Evolutionary conservation across 2,113 vertebrate species (phyloP).

Genomic region (Myanophis thanlyinensis): DNA sequence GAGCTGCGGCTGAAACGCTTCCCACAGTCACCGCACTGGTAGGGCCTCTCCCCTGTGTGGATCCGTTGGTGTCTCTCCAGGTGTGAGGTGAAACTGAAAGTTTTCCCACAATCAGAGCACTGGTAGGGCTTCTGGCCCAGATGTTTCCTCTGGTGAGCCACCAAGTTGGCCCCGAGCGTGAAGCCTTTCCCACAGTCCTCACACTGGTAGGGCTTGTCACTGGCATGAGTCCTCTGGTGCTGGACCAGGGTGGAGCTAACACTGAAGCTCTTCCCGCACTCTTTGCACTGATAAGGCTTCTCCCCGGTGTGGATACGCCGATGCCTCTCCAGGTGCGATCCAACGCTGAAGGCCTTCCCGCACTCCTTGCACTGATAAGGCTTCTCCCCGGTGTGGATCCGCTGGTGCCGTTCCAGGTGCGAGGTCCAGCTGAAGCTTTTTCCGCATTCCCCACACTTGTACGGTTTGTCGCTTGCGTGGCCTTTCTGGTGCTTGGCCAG

Average conservation of each 20-base stretch:
- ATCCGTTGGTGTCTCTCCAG: constrained; percentile 83
- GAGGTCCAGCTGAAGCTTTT: constrained; percentile 92
- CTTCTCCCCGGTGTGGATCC: constrained; percentile 90
- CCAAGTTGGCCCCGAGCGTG: constrained; percentile 66
- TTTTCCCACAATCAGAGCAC: constrained; percentile 81
- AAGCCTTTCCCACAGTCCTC: constrained; percentile 81
- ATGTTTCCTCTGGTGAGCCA: constrained; percentile 79
- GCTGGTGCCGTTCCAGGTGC: constrained; percentile 90
- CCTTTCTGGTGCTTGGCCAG: neutral
- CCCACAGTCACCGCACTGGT: constrained; percentile 78
- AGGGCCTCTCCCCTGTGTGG: constrained; percentile 74
- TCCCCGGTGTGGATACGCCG: constrained; percentile 74
- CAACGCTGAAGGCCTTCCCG: constrained; percentile 73
- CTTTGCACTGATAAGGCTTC: constrained; percentile 70
- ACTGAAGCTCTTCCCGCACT: constrained; percentile 74
- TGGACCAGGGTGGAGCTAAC: constrained; percentile 75
- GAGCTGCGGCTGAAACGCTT: constrained; percentile 83
- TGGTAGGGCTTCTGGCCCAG: constrained; percentile 79
- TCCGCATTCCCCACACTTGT: constrained; percentile 90
- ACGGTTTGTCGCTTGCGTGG: constrained; percentile 83
- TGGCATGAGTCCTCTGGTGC: constrained; percentile 73
- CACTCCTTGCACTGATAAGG: constrained; percentile 81
- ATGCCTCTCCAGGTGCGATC: constrained; percentile 75
- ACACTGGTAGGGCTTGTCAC: constrained; percentile 73
- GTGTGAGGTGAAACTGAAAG: constrained; percentile 81